Evolutionary conservation across 2,797 vertebrate genomes (phyloP).

Genomic region (Setipinna tenuifilis): DNA sequence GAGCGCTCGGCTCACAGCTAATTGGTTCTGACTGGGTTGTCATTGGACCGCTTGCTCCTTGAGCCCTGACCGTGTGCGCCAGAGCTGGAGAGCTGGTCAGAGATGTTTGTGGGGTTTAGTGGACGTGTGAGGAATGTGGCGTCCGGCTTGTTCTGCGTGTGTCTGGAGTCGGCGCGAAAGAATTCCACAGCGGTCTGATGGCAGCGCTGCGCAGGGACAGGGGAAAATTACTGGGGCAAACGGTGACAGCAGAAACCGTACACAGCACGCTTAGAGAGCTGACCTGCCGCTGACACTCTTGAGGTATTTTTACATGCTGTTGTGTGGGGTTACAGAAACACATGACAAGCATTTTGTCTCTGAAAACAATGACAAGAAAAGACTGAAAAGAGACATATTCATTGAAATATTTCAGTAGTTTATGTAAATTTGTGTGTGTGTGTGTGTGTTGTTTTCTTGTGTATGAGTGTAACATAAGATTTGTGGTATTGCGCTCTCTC

Average conservation of each 20-base stretch:
- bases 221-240: conserved; percentile 30
- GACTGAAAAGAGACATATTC: background rate
- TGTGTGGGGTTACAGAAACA: background rate
- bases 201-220: conserved; percentile 18
- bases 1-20: background rate
- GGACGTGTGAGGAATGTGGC: conserved; percentile 51
- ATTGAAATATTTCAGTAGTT: conserved; percentile 40
- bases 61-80: background rate
- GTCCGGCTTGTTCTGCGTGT: conserved; percentile 30
- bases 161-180: conserved; percentile 28
- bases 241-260: background rate
- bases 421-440: conserved; percentile 22
- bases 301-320: background rate
- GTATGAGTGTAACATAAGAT: no score
- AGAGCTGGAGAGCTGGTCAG: background rate
- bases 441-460: background rate
- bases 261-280: background rate
- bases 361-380: background rate
- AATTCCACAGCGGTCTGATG: conserved; percentile 49
- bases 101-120: conserved; percentile 23
- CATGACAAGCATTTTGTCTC: background rate
- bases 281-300: background rate
- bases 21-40: conserved; percentile 5
- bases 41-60: background rate
- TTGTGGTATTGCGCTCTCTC: no score